Evolutionary conservation across 1,140 invertebrate species (phyloP), one percentile per base, ranked within the genome.

Genomic region (Ceratitis capitata): DNA sequence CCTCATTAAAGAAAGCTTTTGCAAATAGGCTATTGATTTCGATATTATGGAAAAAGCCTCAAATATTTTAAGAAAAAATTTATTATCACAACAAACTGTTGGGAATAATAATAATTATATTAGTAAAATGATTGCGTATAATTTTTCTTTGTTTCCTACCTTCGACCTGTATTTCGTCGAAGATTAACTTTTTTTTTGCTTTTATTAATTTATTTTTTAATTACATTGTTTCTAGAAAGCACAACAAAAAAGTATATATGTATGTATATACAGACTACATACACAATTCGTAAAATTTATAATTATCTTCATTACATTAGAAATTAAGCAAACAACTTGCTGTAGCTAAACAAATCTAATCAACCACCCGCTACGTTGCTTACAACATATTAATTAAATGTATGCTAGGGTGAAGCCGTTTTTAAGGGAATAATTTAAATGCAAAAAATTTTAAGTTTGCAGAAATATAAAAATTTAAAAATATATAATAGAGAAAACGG

Each of bases 251-350:
- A n/a, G n/a, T n/a, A n/a, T n/a, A n/a, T n/a, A n/a, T n/a, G n/a
- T n/a, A n/a, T n/a, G n/a, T n/a, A n/a, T n/a, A n/a, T n/a, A n/a
- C n/a, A n/a, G n/a, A n/a, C n/a, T n/a, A n/a, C n/a, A n/a, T n/a
- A 39, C 32, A n/a, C 32, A 39, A 6, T 29, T 29, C 32, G 61
- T 16, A 69, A 69, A 3, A 69, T 69, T 39, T 69, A 35, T 69
- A 69, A 69, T 39, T 69, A 39, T 35, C 32, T 69, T 39, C 61
- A 69, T 69, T 69, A 35, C 32, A 69, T 69, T 69, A 69, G 29
- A 69, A 39, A 69, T 69, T 69, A 69, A 69, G 29, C 61, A 69
- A 69, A 69, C 61, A 69, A 69, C 39, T 69, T 39, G 29, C 32
- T 35, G 32, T 16, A 69, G 61, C 19, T 69, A 69, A 69, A 35